Evolutionary conservation across 2,888 invertebrate genomes (phyloP).

Genomic region (Crossocerus cetratus): DNA sequence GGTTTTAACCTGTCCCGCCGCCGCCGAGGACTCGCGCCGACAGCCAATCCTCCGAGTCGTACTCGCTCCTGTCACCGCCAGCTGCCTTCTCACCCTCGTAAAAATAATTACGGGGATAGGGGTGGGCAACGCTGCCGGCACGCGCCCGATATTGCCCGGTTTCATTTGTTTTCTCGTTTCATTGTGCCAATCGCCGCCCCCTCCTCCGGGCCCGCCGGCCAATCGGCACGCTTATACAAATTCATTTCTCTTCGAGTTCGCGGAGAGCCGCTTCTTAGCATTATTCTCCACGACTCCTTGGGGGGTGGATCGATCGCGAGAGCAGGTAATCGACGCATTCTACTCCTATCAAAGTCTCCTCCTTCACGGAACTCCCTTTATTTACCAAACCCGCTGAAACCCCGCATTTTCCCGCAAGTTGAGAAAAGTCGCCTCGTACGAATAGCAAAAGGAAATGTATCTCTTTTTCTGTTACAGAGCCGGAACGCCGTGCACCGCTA

Average conservation of each 20-base stretch:
- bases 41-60: conserved; percentile 45
- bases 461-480: conserved; percentile 60
- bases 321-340: no score
- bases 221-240: conserved; percentile 67
- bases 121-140: conserved; percentile 21
- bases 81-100: conserved; percentile 72
- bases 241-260: conserved; percentile 67
- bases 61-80: conserved; percentile 67
- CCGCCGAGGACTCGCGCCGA: conserved; percentile 50
- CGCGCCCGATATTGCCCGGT: conserved; percentile 37
- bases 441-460: neutral
- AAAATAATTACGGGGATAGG: conserved; percentile 71
- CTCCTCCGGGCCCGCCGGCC: conserved; percentile 60
- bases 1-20: conserved; percentile 30
- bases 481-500: conserved; percentile 57
- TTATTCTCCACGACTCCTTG: conserved; percentile 9
- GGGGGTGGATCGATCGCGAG: neutral
- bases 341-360: neutral
- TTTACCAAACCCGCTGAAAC: no score
- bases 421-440: no score
- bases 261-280: conserved; percentile 21
- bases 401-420: no score
- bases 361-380: neutral
- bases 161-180: conserved; percentile 50
- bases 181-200: conserved; percentile 69